Evolutionary conservation across 2,888 invertebrate genomes (phyloP), one percentile per base, ranked within the genome.

Genomic region (Andrena camellia): DNA sequence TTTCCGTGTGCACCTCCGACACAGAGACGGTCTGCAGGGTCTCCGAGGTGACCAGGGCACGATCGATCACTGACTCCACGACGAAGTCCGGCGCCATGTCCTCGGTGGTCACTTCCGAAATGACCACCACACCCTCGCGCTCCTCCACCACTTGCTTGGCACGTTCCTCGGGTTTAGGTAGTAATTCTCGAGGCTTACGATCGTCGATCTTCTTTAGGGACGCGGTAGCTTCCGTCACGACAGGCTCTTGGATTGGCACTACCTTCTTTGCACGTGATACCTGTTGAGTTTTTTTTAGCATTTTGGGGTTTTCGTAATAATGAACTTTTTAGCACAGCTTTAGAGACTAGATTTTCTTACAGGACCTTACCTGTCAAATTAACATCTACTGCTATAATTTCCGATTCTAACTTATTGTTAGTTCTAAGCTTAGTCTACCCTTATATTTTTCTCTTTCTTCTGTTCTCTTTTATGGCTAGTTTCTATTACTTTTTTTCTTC

Each of bases 151-250:
- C 91, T 13, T 95, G 94, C 83, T 95, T 94, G 0, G 95, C 95
- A 85, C 94, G 95, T 87, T 95, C 94, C 73, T 94, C 92, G 17
- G 90, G 85, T 85, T 93, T 93, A 4, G 95, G 94, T 73, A 91
- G 88, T 50, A 91, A 86, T 84, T 94, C 94, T 74, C 93, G 93
- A 17, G 93, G 90, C 87, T 95, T 95, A 26, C 76, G 64, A 81
- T 96, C 95, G 85, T 96, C 96, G 60, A 96, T 95, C 89, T 96
- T 96, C 90, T 96, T 96, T 85, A 96, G 94, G 0, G 96, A 95
- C 76, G 96, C 95, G n/a, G 95, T 95, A 68, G 96, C 96, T 84
- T 95, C 95, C 1, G 96, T 96, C 90, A 95, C 94, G 17, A 96
- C 94, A 59, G 96, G 94, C 85, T 96, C 96, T 87, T 95, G 95